Evolutionary conservation across 1,140 invertebrate species (phyloP).

Genomic region (Acromyrmex charruanus): DNA sequence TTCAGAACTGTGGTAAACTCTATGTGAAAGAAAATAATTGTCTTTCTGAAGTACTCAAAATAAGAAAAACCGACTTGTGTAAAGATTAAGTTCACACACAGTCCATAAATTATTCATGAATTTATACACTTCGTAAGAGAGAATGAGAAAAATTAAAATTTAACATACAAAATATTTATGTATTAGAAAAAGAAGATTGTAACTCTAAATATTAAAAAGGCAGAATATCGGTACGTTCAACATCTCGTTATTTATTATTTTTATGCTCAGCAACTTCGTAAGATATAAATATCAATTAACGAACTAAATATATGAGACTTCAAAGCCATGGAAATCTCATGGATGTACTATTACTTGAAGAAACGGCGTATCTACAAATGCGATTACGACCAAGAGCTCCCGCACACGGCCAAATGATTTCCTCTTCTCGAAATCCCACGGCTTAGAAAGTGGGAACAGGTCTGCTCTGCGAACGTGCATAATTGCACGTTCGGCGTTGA

Average conservation of each 20-base stretch:
- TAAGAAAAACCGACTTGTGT: neutral
- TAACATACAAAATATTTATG: neutral
- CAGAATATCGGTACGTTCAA: neutral
- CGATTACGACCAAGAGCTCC: slow-evolving; percentile 30
- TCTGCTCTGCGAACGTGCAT: slow-evolving; percentile 52
- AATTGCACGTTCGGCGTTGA: slow-evolving; percentile 50
- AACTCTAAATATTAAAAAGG: neutral
- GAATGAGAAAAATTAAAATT: neutral
- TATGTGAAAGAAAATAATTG: neutral
- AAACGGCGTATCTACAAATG: slow-evolving; percentile 35
- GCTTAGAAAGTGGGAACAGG: slow-evolving; percentile 47
- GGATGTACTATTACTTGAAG: slow-evolving; percentile 10
- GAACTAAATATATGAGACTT: neutral
- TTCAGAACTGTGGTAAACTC: neutral
- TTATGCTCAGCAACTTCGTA: neutral
- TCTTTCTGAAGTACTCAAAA: neutral
- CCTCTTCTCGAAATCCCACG: slow-evolving; percentile 36
- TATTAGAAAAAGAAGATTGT: neutral
- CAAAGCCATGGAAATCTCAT: slow-evolving; percentile 30
- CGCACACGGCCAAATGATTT: slow-evolving; percentile 17
- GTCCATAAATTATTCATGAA: neutral
- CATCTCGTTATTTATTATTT: slow-evolving; percentile 8
- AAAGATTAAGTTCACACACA: neutral
- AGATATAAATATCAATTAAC: slow-evolving; percentile 15
- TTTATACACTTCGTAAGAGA: neutral